Evolutionary conservation across 2,113 vertebrate species (phyloP).

Genomic region (Trematomus loennbergii): DNA sequence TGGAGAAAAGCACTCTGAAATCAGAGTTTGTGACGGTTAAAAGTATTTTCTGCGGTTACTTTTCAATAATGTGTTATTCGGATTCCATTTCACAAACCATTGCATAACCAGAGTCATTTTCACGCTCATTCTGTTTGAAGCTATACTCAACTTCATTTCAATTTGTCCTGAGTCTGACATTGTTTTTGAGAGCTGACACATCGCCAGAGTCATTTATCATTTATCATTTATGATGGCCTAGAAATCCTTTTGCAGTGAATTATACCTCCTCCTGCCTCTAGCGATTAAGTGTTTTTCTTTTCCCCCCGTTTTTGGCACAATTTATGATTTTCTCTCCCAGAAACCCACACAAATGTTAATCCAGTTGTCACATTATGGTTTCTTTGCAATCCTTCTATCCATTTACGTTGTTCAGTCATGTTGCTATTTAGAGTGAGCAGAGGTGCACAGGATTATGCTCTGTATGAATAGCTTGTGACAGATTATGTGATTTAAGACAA

Average conservation of each 20-base stretch:
- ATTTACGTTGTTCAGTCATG: not conserved
- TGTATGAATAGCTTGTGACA: conserved; percentile 58
- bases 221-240: conserved; percentile 59
- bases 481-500: conserved; percentile 56
- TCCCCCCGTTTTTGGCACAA: not conserved
- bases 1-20: conserved; percentile 2
- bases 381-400: not conserved
- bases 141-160: conserved; percentile 13
- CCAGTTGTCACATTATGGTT: conserved; percentile 18
- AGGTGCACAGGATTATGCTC: conserved; percentile 19
- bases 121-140: conserved; percentile 9
- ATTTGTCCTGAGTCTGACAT: conserved; percentile 44
- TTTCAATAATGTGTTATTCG: conserved; percentile 7
- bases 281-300: not conserved
- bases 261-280: conserved; percentile 31
- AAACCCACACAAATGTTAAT: conserved; percentile 33
- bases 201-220: conserved; percentile 50
- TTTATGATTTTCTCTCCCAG: conserved; percentile 1
- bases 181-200: conserved; percentile 37
- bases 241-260: conserved; percentile 52
- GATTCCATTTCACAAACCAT: conserved; percentile 8
- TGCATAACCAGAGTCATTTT: not conserved
- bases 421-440: conserved; percentile 16
- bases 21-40: not conserved
- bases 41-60: not conserved